Conservation (phyloP, 2,888 invertebrate genomes). For the Habroteleia sp. region DNA sequence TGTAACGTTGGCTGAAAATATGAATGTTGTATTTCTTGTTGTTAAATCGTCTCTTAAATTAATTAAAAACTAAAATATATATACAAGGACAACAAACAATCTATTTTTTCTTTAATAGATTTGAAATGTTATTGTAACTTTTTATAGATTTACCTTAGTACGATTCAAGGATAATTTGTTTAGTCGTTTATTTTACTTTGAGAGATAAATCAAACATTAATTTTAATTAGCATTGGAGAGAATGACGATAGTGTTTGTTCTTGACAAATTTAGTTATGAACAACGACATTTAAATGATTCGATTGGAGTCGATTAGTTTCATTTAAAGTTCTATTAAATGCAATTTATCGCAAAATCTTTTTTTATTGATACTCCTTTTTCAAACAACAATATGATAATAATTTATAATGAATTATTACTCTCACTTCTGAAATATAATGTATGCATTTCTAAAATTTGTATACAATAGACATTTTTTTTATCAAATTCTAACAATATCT, state of each 20-base stretch:
- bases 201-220: neutral
- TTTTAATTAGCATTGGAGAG: neutral
- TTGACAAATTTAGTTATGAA: conserved; percentile 5
- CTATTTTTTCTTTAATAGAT: neutral
- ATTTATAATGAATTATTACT: too few relatives aligned
- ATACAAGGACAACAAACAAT: too few relatives aligned
- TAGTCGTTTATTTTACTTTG: too few relatives aligned
- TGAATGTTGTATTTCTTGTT: neutral
- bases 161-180: too few relatives aligned
- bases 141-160: too few relatives aligned
- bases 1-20: conserved; percentile 47
- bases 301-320: conserved; percentile 32
- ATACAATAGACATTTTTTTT: too few relatives aligned
- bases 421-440: too few relatives aligned
- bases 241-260: conserved; percentile 9
- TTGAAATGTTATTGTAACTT: conserved; percentile 3
- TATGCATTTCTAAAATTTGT: too few relatives aligned
- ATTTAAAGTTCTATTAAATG: conserved; percentile 18
- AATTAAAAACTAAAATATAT: neutral
- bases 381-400: too few relatives aligned
- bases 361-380: too few relatives aligned
- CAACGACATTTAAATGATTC: conserved; percentile 12
- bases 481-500: too few relatives aligned
- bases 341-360: conserved; percentile 2
- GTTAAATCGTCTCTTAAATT: neutral